Evolutionary conservation across 2,113 vertebrate genomes (phyloP).

Genomic region (Asarcornis scutulata): DNA sequence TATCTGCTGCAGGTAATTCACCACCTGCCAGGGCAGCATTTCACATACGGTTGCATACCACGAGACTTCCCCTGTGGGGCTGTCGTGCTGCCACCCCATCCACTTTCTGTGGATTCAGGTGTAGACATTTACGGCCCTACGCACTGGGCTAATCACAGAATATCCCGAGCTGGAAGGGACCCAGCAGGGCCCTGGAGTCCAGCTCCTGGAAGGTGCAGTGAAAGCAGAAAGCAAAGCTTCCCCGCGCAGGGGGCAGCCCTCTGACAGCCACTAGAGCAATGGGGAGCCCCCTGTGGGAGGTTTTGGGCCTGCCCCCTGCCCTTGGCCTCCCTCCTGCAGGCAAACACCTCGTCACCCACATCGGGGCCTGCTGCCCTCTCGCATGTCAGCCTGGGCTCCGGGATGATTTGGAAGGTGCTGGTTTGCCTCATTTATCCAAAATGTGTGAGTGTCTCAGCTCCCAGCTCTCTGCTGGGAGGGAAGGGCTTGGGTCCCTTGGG

Average conservation of each 20-base stretch:
- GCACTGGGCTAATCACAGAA: background rate
- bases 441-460: background rate
- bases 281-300: background rate
- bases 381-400: background rate
- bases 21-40: background rate
- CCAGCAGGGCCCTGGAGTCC: too few species aligned
- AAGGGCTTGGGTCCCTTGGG: background rate
- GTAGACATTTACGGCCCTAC: background rate
- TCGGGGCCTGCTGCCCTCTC: accelerated
- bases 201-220: background rate
- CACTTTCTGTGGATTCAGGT: accelerated
- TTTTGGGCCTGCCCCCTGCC: background rate
- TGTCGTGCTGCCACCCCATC: background rate
- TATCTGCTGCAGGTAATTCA: background rate
- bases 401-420: background rate
- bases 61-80: background rate
- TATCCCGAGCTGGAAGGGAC: too few species aligned
- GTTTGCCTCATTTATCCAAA: too few species aligned
- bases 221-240: background rate
- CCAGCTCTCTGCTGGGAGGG: background rate
- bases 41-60: background rate
- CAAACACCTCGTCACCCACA: too few species aligned
- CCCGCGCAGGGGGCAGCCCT: too few species aligned
- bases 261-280: too few species aligned
- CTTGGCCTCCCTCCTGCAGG: background rate